These are phyloP conservation scores for Condylura cristata DNA, from an alignment of 2,113 vertebrate genomes.

Conservation along the genomic window DNA sequence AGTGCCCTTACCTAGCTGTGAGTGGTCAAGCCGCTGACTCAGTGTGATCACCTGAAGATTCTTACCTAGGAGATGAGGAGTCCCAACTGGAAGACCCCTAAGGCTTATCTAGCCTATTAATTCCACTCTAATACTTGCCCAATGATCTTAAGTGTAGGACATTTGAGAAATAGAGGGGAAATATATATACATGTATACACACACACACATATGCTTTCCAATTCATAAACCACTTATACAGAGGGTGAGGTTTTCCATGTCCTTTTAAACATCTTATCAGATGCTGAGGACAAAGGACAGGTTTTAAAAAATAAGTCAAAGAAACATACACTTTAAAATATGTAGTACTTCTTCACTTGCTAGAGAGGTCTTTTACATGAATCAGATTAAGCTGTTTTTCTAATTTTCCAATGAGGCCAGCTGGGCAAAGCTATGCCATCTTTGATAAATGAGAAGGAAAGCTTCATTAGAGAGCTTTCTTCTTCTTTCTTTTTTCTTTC, in stretches of 20 bases:
- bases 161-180: constrained; percentile 51
- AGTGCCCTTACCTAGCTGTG: neutral
- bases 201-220: neutral
- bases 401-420: constrained; percentile 73
- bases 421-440: constrained; percentile 58
- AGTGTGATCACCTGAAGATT: neutral
- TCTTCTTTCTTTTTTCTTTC: neutral
- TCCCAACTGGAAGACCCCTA: neutral
- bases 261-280: constrained; percentile 51
- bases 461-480: constrained; percentile 79
- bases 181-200: neutral
- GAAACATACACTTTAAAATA: constrained; percentile 22
- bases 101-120: neutral
- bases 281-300: constrained; percentile 24
- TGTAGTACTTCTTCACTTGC: constrained; percentile 30
- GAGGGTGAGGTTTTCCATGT: neutral
- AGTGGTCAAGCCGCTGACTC: neutral
- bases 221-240: neutral
- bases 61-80: neutral
- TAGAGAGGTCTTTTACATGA: constrained; percentile 46
- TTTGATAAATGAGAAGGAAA: constrained; percentile 80
- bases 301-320: constrained; percentile 60
- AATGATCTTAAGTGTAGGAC: neutral
- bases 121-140: neutral
- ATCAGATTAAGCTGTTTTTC: constrained; percentile 79